Conservation (phyloP, 2,113 vertebrate species). For the Myanophis thanlyinensis region DNA sequence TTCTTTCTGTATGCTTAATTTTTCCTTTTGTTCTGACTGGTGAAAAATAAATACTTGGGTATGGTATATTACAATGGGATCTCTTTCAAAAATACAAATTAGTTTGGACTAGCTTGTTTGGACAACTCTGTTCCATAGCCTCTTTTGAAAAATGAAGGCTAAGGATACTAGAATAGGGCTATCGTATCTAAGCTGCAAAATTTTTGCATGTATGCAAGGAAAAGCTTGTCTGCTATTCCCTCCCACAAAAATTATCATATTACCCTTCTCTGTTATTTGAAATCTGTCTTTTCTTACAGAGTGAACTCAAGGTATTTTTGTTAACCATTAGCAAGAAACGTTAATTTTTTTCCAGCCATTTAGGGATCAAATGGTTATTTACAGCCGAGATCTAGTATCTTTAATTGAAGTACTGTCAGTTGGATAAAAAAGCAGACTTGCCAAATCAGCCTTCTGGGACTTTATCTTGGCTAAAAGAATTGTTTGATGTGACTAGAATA, state of each 20-base stretch:
- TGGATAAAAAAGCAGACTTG: not conserved
- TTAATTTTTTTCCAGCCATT: not conserved
- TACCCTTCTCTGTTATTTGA: not conserved
- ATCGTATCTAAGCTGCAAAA: not conserved
- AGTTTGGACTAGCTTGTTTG: not conserved
- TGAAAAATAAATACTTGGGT: conserved; percentile 44
- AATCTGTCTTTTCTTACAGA: not conserved
- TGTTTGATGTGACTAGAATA: not conserved
- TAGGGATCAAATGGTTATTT: not conserved
- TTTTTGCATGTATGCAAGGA: not conserved
- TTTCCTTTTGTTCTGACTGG: conserved; percentile 36
- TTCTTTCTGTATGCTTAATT: not conserved
- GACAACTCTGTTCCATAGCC: not conserved
- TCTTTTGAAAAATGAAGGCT: not conserved
- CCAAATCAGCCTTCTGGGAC: not conserved
- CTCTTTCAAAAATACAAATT: too few species aligned
- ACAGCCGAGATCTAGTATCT: not conserved
- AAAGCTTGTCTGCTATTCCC: not conserved
- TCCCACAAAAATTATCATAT: not conserved
- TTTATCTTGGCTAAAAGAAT: not conserved
- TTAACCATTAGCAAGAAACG: not conserved
- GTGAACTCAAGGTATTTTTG: not conserved
- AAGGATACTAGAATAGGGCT: not conserved
- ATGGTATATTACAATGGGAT: conserved; percentile 25
- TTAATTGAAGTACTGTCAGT: not conserved